Conservation (phyloP, 2,888 invertebrate genomes). For the Aphidius colemani region DNA sequence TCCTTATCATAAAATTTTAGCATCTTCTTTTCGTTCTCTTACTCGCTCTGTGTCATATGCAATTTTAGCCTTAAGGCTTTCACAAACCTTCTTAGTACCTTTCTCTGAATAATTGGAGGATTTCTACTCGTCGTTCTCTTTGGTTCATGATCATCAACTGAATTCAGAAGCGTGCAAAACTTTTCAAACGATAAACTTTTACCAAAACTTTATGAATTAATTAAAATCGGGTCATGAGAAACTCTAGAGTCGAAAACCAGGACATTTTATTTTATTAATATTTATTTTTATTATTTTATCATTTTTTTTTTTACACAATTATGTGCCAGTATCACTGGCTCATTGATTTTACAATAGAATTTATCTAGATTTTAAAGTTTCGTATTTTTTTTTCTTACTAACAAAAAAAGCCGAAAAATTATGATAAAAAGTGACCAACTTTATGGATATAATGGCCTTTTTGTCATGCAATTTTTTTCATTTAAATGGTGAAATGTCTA, state of each 20-base stretch:
- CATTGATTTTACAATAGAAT: neutral
- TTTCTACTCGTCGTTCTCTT: slow-evolving; percentile 17
- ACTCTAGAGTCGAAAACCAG: slow-evolving; percentile 20
- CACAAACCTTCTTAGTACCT: no score
- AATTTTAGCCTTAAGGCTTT: slow-evolving; percentile 23
- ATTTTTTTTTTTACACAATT: no score
- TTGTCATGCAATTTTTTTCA: no score
- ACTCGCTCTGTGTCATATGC: slow-evolving; percentile 10
- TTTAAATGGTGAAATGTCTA: no score
- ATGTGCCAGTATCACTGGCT: neutral
- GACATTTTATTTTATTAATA: neutral
- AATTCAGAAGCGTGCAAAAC: slow-evolving; percentile 26
- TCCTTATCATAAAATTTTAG: neutral
- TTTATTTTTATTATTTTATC: no score
- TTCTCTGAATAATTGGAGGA: slow-evolving; percentile 31
- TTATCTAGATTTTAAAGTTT: no score
- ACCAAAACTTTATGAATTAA: slow-evolving; percentile 40
- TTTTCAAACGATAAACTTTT: slow-evolving; percentile 39
- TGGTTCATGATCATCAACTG: slow-evolving; percentile 18
- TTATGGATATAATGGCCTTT: neutral
- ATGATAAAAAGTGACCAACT: no score
- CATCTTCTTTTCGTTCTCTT: slow-evolving; percentile 8
- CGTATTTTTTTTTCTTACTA: no score
- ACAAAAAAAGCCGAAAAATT: no score
- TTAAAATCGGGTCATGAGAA: slow-evolving; percentile 40